Evolutionary conservation across 2,113 vertebrate genomes (phyloP).

Genomic region (Rana temporaria): DNA sequence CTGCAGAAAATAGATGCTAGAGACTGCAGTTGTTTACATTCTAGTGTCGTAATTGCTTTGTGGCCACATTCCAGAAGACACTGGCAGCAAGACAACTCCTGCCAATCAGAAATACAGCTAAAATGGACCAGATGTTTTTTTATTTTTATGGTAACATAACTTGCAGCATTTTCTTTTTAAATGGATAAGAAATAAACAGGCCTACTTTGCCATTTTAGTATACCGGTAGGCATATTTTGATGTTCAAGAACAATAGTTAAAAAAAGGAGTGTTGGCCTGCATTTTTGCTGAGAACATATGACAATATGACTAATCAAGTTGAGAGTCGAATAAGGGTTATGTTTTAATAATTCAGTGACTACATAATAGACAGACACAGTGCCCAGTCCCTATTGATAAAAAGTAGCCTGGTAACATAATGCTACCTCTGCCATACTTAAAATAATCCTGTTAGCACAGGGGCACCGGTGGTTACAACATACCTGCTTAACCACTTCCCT

Average conservation of each 20-base stretch:
- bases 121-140: slow-evolving; percentile 22
- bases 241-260: neutral
- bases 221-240: neutral
- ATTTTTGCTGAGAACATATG: neutral
- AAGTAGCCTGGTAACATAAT: no score
- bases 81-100: neutral
- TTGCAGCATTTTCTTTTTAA: slow-evolving; percentile 22
- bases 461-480: no score
- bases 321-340: neutral
- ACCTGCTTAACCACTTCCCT: no score
- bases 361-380: no score
- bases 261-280: neutral
- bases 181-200: slow-evolving; percentile 7
- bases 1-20: neutral
- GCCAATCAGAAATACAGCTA: slow-evolving; percentile 28
- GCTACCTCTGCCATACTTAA: no score
- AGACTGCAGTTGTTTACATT: slow-evolving; percentile 11
- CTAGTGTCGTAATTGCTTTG: neutral
- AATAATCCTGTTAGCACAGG: no score
- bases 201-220: neutral
- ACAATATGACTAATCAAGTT: neutral
- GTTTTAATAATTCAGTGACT: neutral
- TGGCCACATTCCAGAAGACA: neutral
- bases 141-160: slow-evolving; percentile 7
- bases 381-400: no score